Evolutionary conservation across 2,797 vertebrate genomes (phyloP), one percentile per base, ranked within the genome.

Genomic region (Morus bassanus): DNA sequence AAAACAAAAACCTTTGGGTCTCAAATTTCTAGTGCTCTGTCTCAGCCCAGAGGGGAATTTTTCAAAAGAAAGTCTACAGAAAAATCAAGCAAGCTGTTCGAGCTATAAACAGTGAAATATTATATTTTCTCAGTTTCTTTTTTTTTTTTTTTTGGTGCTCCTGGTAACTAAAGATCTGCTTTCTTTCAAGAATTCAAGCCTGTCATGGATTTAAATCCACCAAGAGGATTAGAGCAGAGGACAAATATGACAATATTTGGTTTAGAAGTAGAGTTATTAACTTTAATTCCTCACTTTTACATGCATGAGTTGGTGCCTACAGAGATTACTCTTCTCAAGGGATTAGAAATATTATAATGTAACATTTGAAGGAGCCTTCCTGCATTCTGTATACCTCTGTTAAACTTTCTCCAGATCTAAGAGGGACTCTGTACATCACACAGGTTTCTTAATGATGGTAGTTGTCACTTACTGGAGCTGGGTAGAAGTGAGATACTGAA

Each of bases 221-320:
- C 48, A 75, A 93, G 64, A 88, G 86, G 93, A 92, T 95, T 95
- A 97, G 64, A 63, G 35, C 50, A 85, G 78, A 91, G 57, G 84
- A 96, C 81, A 95, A 92, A 89, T 94, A 94, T 25, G 72, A 95
- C 81, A 95, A 93, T 83, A 96, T 95, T 95, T 97, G 57, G 35
- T 92, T 95, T 95, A 95, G 86, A 89, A 95, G 95, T 22, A 87
- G 57, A 96, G 84, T 95, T 96, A 96, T 91, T 95, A 96, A 88
- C 85, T 95, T 95, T 76, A 95, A 95, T 91, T 88, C 84, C 82
- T 94, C 57, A 69, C 43, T 91, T 95, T 51, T 59, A 93, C 72
- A 96, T 89, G 92, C 89, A 85, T 83, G 88, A 96, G 24, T 95
- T 94, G 61, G 48, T 93, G 75, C 63, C 67, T 89, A 83, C 61